Conservation (phyloP, 2,113 vertebrate genomes). For the Talpa occidentalis region DNA sequence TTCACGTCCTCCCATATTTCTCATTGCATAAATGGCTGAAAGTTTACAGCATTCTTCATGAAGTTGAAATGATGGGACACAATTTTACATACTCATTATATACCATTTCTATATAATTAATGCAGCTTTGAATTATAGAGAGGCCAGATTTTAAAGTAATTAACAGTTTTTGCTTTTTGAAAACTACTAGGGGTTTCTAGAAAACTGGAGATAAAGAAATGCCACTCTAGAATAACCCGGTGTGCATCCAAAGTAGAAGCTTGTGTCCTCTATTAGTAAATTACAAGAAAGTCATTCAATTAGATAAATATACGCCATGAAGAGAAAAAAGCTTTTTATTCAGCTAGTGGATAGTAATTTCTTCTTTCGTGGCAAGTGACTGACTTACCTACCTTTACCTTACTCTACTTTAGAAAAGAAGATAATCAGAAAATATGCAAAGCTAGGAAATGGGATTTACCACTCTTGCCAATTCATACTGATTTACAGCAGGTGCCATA, state of each 20-base stretch:
- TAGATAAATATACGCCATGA: neutral
- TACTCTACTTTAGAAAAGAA: conserved; percentile 33
- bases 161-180: neutral
- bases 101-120: neutral
- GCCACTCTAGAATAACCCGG: neutral
- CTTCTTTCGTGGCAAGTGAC: neutral
- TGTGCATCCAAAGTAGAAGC: neutral
- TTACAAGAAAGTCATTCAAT: neutral
- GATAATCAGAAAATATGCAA: conserved; percentile 33
- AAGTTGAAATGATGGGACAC: neutral
- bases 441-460: neutral
- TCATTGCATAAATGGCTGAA: neutral
- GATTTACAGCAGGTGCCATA: neutral
- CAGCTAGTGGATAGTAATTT: neutral
- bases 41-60: neutral
- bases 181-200: neutral
- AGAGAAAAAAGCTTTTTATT: neutral
- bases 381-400: conserved; percentile 12
- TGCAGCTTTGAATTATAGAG: neutral
- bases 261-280: neutral
- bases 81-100: neutral
- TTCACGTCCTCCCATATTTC: neutral
- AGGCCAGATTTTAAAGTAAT: neutral
- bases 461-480: neutral
- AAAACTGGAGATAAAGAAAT: neutral